Evolutionary conservation across 2,113 vertebrate genomes (phyloP), one percentile per base, ranked within the genome.

Genomic region (Typhlomys cinereus): DNA sequence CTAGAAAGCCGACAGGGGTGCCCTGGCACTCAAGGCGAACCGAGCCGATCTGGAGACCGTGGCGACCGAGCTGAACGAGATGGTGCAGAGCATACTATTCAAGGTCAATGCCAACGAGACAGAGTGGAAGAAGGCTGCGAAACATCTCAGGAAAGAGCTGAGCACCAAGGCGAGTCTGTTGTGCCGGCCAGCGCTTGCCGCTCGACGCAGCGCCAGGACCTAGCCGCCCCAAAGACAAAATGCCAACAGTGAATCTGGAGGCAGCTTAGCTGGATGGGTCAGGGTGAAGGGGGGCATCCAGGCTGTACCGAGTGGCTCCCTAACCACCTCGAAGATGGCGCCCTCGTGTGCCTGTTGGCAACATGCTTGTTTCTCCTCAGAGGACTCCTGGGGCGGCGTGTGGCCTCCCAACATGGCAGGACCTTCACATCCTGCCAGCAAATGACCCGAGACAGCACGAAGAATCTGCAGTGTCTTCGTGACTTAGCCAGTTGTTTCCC

Each of bases 1-100:
- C 64, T 87, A 98, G 98, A 98, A 98, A 97, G 97, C 96, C 0
- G 97, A 98, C 61, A 96, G 52, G 78, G 91, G 95, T 1, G 62
- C 2, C 0, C 36, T 98, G 90, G 97, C 97, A 5, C 50, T 88
- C 50, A 98, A 97, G 88, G 97, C 67, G 0, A 97, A 57, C 93
- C 91, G 95, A 8, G 67, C 52, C 0, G 96, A 98, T 83, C 92
- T 98, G 93, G 97, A 98, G 69, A 8, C 10, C 0, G 48, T 95
- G 39, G 93, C 92, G 0, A 9, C 20, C 23, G 96, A 97, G 73
- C 89, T 98, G 85, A 98, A 90, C 0, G 64, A 97, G 59, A 92
- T 97, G 82, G 91, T 98, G 48, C 97, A 97, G n/a, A 84, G 96
- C 6, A 29, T 98, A 41, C 74, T 98, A 2, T 87, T 97, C 67